phyloP scores from a whole-genome alignment of 2,888 invertebrate genomes.

The Tribolium freemani region DNA sequence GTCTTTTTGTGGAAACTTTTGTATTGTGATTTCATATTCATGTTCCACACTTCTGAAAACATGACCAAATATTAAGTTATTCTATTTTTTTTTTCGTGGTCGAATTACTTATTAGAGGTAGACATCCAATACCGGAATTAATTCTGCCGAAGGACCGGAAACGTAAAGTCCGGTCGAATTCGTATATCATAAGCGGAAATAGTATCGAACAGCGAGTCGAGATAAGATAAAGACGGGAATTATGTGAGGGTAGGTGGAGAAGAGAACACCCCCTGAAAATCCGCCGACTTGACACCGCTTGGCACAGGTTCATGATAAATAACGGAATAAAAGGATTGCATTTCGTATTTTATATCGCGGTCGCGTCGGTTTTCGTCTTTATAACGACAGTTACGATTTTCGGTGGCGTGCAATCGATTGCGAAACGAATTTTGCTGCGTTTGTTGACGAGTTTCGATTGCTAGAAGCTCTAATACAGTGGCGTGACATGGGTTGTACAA shows the following conservation, averaged over 20 bases:
- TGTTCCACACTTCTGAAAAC: too few relatives aligned
- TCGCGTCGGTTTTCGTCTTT: constrained; percentile 8
- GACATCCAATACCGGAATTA: constrained; percentile 34
- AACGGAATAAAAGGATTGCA: constrained; percentile 44
- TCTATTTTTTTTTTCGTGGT: too few relatives aligned
- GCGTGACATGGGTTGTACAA: neutral
- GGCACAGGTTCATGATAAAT: constrained; percentile 50
- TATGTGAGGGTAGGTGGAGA: neutral
- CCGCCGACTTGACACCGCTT: constrained; percentile 49
- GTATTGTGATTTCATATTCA: too few relatives aligned
- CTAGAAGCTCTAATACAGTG: neutral
- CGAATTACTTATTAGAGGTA: constrained; percentile 23
- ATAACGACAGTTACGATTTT: neutral
- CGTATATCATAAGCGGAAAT: constrained; percentile 55
- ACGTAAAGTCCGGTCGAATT: constrained; percentile 38
- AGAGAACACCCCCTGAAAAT: neutral
- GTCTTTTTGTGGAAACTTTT: too few relatives aligned
- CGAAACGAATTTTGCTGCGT: neutral
- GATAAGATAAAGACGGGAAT: constrained; percentile 50
- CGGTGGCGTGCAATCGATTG: neutral
- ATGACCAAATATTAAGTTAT: too few relatives aligned
- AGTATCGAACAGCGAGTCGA: constrained; percentile 52
- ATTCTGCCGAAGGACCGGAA: constrained; percentile 22
- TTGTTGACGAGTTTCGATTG: neutral
- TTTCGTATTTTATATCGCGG: constrained; percentile 9